Conservation (phyloP, 1,140 invertebrate genomes). For the Antheraea pernyi region DNA sequence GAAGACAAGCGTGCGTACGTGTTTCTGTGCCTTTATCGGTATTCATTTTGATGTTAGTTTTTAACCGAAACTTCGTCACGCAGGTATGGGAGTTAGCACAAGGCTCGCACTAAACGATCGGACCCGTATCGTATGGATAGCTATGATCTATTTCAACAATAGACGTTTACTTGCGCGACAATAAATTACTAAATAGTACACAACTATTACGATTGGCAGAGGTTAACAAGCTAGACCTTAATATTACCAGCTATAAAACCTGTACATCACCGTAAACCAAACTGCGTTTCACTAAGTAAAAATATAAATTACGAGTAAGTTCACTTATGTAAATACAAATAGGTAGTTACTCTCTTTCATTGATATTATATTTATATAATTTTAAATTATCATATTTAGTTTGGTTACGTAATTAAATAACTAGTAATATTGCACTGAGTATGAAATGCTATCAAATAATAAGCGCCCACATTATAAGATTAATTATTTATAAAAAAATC, state of each 20-base stretch:
- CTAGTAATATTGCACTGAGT: constrained; percentile 83
- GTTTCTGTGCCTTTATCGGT: no score
- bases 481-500: constrained; percentile 62
- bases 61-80: no score
- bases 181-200: constrained; percentile 78
- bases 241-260: constrained; percentile 79
- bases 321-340: constrained; percentile 80
- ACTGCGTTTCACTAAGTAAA: constrained; percentile 66
- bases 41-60: no score
- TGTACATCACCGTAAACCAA: constrained; percentile 79
- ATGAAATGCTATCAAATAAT: constrained; percentile 80
- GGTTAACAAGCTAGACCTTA: constrained; percentile 79
- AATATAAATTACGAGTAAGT: constrained; percentile 63
- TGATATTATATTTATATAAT: constrained; percentile 68
- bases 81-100: no score
- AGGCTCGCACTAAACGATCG: constrained; percentile 27
- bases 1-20: no score
- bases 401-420: constrained; percentile 82
- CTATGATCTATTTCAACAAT: constrained; percentile 77
- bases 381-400: constrained; percentile 79
- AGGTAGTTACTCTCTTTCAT: constrained; percentile 75
- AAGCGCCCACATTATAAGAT: constrained; percentile 74
- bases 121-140: constrained; percentile 70
- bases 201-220: constrained; percentile 79
- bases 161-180: constrained; percentile 71